phyloP scores from a whole-genome alignment of 2,888 invertebrate genomes.

The Cacoxenus indagator region DNA sequence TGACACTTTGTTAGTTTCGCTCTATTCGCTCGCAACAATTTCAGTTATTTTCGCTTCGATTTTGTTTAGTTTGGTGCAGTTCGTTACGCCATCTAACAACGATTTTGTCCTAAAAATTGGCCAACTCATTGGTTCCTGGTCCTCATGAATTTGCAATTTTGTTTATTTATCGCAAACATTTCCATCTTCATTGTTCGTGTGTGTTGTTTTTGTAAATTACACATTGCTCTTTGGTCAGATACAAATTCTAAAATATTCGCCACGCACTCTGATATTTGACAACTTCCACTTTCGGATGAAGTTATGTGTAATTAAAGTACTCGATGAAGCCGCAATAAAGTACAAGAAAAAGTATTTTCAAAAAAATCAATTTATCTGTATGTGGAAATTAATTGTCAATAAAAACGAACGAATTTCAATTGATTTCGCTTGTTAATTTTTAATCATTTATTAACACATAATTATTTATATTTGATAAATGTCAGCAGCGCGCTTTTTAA shows the following conservation, averaged over 20 bases:
- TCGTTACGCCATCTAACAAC: not conserved
- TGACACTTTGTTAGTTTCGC: slow-evolving; percentile 21
- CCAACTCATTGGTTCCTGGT: not conserved
- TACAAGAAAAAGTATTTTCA: not conserved
- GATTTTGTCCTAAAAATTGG: not conserved
- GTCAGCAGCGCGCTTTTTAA: slow-evolving; percentile 22
- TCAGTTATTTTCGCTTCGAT: not conserved
- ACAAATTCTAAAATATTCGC: too few relatives aligned
- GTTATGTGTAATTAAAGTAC: not conserved
- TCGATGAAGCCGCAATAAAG: not conserved
- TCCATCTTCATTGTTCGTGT: slow-evolving; percentile 10
- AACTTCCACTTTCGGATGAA: not conserved
- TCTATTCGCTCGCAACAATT: not conserved
- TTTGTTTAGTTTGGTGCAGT: not conserved
- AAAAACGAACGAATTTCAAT: not conserved
- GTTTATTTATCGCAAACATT: slow-evolving; percentile 13
- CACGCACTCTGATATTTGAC: not conserved
- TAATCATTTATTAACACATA: slow-evolving; percentile 43
- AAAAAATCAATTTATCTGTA: not conserved
- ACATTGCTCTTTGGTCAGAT: not conserved
- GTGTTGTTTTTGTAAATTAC: not conserved
- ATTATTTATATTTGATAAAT: slow-evolving; percentile 43
- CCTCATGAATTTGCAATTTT: slow-evolving; percentile 12
- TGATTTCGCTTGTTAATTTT: slow-evolving; percentile 35
- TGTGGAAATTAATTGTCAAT: not conserved